Evolutionary conservation across 64 coral and sea anemone species (phyloP).

Genomic region (Cladopsammia gracilis): DNA sequence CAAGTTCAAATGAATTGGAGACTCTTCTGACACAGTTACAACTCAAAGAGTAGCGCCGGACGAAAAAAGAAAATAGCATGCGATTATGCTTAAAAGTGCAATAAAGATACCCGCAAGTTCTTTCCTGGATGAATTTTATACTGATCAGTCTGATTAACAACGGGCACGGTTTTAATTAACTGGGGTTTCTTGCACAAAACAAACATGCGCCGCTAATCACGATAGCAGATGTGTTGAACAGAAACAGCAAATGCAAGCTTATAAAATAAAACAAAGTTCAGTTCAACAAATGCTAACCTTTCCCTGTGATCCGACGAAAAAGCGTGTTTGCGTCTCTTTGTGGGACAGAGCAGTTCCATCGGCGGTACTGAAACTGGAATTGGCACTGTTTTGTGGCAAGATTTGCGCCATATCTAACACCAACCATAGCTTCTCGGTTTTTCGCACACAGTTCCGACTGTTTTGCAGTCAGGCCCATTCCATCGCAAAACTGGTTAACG

Average conservation of each 20-base stretch:
- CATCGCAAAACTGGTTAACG: background rate
- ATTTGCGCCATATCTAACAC: slow-evolving; percentile 37
- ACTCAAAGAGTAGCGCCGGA: background rate
- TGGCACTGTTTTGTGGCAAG: slow-evolving; percentile 55
- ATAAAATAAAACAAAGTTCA: background rate
- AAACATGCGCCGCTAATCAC: slow-evolving; percentile 3
- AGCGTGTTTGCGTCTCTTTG: slow-evolving; percentile 6
- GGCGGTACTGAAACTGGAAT: slow-evolving; percentile 64
- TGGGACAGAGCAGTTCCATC: slow-evolving; percentile 75
- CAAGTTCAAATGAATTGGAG: background rate
- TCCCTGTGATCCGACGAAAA: slow-evolving; percentile 33
- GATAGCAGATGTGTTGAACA: slow-evolving; percentile 2
- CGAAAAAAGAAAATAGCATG: background rate
- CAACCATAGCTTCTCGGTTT: slow-evolving; percentile 15
- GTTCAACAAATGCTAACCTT: slow-evolving; percentile 11
- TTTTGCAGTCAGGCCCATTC: slow-evolving; percentile 21
- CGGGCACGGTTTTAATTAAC: slow-evolving; percentile 4
- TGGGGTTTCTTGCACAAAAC: slow-evolving; percentile 30
- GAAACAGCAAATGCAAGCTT: background rate
- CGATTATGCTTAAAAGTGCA: background rate
- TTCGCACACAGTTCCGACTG: slow-evolving; percentile 14
- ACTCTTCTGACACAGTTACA: background rate
- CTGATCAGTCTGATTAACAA: background rate
- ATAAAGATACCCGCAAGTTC: background rate
- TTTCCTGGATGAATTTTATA: background rate